phyloP scores from a whole-genome alignment of 1,140 invertebrate species.

The Ctenoplectra terminalis region DNA sequence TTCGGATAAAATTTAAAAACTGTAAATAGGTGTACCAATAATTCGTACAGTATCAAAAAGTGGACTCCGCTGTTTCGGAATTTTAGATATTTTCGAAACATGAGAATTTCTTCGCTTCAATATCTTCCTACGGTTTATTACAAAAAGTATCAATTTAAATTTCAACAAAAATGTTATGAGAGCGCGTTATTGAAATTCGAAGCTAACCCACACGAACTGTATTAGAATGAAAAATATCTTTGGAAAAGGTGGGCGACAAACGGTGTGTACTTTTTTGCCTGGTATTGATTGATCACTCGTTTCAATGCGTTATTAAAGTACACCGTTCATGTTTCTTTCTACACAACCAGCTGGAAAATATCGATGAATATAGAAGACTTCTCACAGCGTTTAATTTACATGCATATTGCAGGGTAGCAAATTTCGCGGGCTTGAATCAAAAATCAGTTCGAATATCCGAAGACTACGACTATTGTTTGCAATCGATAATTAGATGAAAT shows the following conservation, averaged over 20 bases:
- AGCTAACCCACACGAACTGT: not conserved
- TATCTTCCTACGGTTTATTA: too few species aligned
- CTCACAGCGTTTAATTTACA: not conserved
- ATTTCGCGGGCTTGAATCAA: not conserved
- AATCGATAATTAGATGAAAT: not conserved
- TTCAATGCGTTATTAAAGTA: not conserved
- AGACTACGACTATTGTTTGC: not conserved
- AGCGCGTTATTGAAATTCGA: not conserved
- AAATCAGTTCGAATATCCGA: not conserved
- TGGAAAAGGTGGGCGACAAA: not conserved
- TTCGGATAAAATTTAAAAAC: too few species aligned
- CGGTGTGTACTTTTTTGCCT: not conserved
- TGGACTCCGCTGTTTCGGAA: too few species aligned
- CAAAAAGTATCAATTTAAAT: too few species aligned
- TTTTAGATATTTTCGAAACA: too few species aligned
- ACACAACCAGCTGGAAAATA: not conserved
- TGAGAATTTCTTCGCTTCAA: too few species aligned
- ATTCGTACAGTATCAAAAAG: too few species aligned
- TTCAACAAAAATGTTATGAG: not conserved
- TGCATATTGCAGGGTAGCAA: not conserved
- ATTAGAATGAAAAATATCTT: not conserved
- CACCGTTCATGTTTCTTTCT: not conserved
- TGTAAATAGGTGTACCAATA: too few species aligned
- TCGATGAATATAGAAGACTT: conserved; percentile 9
- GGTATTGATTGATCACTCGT: not conserved